phyloP scores from a whole-genome alignment of 2,113 vertebrate species.

The Rhagologus leucostigma region DNA sequence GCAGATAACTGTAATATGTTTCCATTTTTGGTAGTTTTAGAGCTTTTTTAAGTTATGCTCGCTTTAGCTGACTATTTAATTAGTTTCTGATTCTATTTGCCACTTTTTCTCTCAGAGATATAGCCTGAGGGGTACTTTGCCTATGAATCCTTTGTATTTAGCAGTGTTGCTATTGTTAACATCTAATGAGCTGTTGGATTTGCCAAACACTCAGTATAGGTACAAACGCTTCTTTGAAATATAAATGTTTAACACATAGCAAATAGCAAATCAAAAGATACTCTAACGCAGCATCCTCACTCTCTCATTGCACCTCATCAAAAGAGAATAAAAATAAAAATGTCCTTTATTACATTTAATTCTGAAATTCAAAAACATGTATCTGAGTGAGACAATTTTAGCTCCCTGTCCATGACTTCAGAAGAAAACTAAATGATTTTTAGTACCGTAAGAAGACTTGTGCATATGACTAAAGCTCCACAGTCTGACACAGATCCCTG shows the following conservation, averaged over 20 bases:
- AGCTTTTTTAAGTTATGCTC: conserved; percentile 69
- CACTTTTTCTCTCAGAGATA: conserved; percentile 65
- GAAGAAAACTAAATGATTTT: not conserved
- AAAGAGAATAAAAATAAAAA: conserved; percentile 32
- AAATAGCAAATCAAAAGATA: conserved; percentile 48
- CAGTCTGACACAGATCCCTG: fast-evolving
- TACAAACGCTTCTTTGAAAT: conserved; percentile 36
- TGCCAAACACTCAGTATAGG: not conserved
- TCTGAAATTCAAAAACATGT: not conserved
- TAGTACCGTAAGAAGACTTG: not conserved
- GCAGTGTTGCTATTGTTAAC: conserved; percentile 59
- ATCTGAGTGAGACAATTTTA: not conserved
- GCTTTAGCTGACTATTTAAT: conserved; percentile 78
- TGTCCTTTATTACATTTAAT: not conserved
- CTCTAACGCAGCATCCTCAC: not conserved
- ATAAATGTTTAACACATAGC: conserved; percentile 37
- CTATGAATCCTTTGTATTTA: conserved; percentile 63
- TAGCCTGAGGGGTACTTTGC: conserved; percentile 52
- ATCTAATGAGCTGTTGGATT: conserved; percentile 58
- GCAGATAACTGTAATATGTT: conserved; percentile 81
- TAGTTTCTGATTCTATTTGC: conserved; percentile 76
- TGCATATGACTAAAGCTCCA: not conserved
- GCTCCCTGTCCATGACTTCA: not conserved
- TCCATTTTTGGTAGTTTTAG: conserved; percentile 79
- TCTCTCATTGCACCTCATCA: not conserved